A percentile compares a stretch with the other conserved stretches of the same genome.
Conservation (phyloP, 35 echinoderm and acorn worm genomes). For the Ophiothrix spiculata region DNA sequence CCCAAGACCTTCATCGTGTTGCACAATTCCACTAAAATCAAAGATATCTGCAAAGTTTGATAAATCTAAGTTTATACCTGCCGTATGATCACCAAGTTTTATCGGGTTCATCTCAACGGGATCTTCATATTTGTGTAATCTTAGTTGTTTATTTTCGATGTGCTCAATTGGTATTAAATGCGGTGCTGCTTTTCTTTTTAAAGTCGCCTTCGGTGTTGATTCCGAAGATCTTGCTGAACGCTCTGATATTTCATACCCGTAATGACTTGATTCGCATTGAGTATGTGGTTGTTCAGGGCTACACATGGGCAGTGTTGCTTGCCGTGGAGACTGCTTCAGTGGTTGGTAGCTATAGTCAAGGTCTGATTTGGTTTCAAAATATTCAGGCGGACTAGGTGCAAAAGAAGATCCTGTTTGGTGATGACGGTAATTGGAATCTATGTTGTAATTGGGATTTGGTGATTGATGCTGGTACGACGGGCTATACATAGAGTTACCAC, state of each 20-base stretch:
- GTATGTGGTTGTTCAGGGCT: not conserved
- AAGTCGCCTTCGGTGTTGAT: not conserved
- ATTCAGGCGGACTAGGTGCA: too few relatives aligned
- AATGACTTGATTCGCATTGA: not conserved
- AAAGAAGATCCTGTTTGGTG: not conserved
- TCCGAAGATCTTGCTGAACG: not conserved
- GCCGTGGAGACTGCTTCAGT: not conserved
- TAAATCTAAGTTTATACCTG: constrained; percentile 81
- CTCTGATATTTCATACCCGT: not conserved
- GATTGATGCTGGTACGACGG: too few relatives aligned
- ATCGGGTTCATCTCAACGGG: constrained; percentile 7
- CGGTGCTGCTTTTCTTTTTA: constrained; percentile 64
- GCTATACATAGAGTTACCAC: too few relatives aligned
- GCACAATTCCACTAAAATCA: constrained; percentile 61
- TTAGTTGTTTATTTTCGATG: constrained; percentile 29
- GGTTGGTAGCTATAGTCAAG: not conserved
- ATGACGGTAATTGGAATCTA: too few relatives aligned
- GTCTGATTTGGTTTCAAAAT: not conserved
- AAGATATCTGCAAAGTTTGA: constrained; percentile 87
- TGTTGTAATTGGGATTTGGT: too few relatives aligned
- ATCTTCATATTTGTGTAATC: not conserved
- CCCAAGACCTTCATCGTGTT: constrained; percentile 49
- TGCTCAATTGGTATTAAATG: constrained; percentile 49
- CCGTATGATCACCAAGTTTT: constrained; percentile 69
- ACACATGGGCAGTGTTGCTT: not conserved